Evolutionary conservation across 2,888 invertebrate species (phyloP).

Genomic region (Drosophila parthenogenetica): DNA sequence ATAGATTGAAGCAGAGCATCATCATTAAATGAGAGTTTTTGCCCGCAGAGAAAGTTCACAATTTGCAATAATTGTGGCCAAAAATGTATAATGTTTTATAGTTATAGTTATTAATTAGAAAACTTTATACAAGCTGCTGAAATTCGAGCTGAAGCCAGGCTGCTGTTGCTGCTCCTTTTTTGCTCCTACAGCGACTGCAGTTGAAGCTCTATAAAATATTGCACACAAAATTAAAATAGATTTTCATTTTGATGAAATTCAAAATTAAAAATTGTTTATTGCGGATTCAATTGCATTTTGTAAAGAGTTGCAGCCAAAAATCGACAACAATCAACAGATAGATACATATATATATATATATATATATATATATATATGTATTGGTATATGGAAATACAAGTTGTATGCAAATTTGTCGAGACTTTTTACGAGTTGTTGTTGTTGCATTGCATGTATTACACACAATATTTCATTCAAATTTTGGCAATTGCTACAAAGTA

Average conservation of each 20-base stretch:
- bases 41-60: conserved; percentile 51
- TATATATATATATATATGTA: too few relatives aligned
- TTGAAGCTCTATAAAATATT: not conserved
- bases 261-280: conserved; percentile 37
- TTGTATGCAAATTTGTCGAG: conserved; percentile 15
- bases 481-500: conserved; percentile 55
- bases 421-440: conserved; percentile 26
- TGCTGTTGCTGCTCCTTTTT: not conserved
- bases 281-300: conserved; percentile 35
- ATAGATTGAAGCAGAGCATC: conserved; percentile 53
- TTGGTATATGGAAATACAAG: not conserved
- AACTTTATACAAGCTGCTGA: conserved; percentile 48
- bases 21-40: conserved; percentile 53
- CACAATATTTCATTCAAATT: conserved; percentile 53
- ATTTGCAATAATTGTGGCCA: conserved; percentile 42
- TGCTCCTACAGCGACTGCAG: too few relatives aligned
- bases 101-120: conserved; percentile 72
- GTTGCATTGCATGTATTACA: conserved; percentile 34
- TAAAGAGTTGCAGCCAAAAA: conserved; percentile 9
- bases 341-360: too few relatives aligned
- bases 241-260: conserved; percentile 40
- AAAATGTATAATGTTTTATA: conserved; percentile 26
- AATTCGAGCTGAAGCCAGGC: not conserved
- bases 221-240: conserved; percentile 39
- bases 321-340: too few relatives aligned